Base-by-base conservation (phyloP, 2,113 vertebrate species). In the Microcebus lehilahytsara region DNA sequence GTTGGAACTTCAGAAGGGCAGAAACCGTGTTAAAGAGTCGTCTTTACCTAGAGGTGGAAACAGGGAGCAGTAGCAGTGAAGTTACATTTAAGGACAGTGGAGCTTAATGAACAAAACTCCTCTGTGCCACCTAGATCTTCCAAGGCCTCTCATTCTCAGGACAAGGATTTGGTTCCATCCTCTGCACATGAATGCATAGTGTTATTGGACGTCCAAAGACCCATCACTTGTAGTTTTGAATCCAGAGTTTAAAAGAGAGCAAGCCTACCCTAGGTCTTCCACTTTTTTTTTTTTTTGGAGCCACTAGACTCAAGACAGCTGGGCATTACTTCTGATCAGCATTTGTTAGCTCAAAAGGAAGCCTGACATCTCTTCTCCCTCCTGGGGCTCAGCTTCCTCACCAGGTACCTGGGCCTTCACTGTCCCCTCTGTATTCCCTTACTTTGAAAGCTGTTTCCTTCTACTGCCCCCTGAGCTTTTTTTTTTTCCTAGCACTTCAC, bases 371-470 rank as follows among this genome's bases (percentile, higher is more conserved):
- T 11, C 11, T 72, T 64, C 84, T 66, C 3, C 20, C 9, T 62
- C 23, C 34, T 49, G 11, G 71, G 53, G 9, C 17, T 6, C 53
- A 53, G 11, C 53, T 94, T 94, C 66, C 53, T 93, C 42, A n/a
- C 37, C 53, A 19, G 58, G 4, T 9, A 0, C 11, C 34, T 42
- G 46, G 72, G 51, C 77, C 42, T 83, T 62, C 49, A 32, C 27
- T 7, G 20, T 86, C 67, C 42, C 27, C 25, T 13, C 27, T 40
- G 1, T 49, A n/a, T 62, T 67, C 62, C 49, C 66, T 85, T 74
- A 84, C 64, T 96, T 85, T 66, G 80, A 83, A 85, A 92, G 67
- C 94, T 94, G 32, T 69, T 90, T 90, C 62, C 85, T 77, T 79
- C 86, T 83, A 11, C 66, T 30, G 51, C 27, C 88, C 46, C 27